A percentile compares a stretch with the other conserved stretches of the same genome.
Conservation (phyloP, 2,113 vertebrate species). For the Tachysurus vachellii region DNA sequence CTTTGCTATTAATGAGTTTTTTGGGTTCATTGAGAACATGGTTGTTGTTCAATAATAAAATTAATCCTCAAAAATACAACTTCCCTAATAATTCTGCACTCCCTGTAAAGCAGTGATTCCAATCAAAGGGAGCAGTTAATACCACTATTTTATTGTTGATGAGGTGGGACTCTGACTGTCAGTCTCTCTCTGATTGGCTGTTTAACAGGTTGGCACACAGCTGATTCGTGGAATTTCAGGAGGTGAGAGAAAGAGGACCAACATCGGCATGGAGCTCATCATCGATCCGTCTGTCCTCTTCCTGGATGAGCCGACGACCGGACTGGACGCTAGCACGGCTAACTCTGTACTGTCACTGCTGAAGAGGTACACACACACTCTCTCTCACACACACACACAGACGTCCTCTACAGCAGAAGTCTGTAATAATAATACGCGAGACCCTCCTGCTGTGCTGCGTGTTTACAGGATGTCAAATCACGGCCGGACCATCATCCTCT, state of each 20-base stretch:
- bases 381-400: background rate
- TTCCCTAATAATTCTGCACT: too few species aligned
- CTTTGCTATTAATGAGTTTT: too few species aligned
- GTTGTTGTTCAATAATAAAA: too few species aligned
- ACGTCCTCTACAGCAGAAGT: background rate
- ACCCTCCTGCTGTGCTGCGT: background rate
- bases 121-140: background rate
- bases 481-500: slow-evolving; percentile 90
- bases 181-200: slow-evolving; percentile 21
- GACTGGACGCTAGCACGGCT: slow-evolving; percentile 83
- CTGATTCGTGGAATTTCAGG: slow-evolving; percentile 81
- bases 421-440: background rate
- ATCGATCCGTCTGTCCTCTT: slow-evolving; percentile 80
- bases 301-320: slow-evolving; percentile 85
- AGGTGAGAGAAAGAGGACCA: slow-evolving; percentile 86
- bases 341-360: slow-evolving; percentile 81
- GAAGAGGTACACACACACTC: slow-evolving; percentile 69
- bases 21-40: too few species aligned
- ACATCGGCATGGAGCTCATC: slow-evolving; percentile 86
- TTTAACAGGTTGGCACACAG: slow-evolving; percentile 79
- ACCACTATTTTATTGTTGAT: background rate
- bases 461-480: slow-evolving; percentile 78
- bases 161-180: background rate
- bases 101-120: background rate
- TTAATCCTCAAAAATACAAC: too few species aligned